phyloP scores from a whole-genome alignment of 2,888 invertebrate species.

The Petrolisthes manimaculis region DNA sequence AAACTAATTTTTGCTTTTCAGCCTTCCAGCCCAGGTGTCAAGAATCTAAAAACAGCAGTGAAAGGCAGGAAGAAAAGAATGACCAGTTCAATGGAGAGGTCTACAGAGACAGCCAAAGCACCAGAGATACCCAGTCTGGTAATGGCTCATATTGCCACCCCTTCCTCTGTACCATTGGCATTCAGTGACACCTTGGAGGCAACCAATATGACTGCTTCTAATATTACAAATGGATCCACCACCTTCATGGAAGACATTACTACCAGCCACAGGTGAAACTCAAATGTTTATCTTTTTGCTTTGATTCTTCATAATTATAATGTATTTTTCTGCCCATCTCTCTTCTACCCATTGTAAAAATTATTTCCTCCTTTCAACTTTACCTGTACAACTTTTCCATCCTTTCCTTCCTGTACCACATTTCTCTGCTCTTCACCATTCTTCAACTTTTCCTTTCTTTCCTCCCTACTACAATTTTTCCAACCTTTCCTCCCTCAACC shows the following conservation, averaged over 20 bases:
- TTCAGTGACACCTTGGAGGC: neutral
- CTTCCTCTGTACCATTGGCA: constrained; percentile 2
- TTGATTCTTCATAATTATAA: too few relatives aligned
- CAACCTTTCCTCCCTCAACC: too few relatives aligned
- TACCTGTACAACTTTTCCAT: too few relatives aligned
- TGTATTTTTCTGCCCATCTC: too few relatives aligned
- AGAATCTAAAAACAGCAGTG: neutral
- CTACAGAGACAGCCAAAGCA: neutral
- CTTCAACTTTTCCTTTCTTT: too few relatives aligned
- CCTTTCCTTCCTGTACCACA: too few relatives aligned
- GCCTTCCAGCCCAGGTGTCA: neutral
- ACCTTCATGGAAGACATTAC: neutral
- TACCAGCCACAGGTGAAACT: neutral
- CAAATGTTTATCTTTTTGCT: too few relatives aligned
- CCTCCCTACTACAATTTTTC: too few relatives aligned
- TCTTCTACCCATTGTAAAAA: too few relatives aligned
- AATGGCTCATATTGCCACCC: constrained; percentile 44
- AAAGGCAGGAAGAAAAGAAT: constrained; percentile 14
- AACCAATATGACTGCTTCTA: neutral
- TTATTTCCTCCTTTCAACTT: too few relatives aligned
- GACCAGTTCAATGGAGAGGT: neutral
- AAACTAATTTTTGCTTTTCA: neutral
- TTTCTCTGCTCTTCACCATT: too few relatives aligned
- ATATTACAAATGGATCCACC: neutral
- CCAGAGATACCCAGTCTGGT: constrained; percentile 39